Evolutionary conservation across 1,140 invertebrate genomes (phyloP).

Genomic region (Aphaenogaster ashmeadi): DNA sequence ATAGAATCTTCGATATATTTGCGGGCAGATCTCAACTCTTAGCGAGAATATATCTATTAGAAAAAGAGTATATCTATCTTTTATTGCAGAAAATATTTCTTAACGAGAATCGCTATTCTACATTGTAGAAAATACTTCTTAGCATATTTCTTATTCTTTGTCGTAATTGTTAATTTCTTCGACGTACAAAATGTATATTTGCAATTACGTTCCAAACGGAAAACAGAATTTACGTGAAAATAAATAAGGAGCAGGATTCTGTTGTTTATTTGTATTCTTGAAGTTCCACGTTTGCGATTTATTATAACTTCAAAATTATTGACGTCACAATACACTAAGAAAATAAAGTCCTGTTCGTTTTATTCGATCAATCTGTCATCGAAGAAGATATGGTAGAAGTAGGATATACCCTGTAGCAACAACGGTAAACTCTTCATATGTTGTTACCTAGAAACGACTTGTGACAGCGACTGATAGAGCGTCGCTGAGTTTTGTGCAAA

Average conservation of each 20-base stretch:
- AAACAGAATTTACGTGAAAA: background rate
- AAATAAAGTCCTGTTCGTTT: background rate
- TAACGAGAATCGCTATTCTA: background rate
- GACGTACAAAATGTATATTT: background rate
- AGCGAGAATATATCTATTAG: background rate
- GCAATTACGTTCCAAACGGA: background rate
- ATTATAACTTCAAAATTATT: slow-evolving; percentile 4
- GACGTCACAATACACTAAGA: background rate
- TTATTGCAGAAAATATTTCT: background rate
- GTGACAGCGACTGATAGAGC: background rate
- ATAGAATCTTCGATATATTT: background rate
- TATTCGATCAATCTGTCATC: background rate
- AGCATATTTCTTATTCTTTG: background rate
- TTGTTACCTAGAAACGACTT: background rate
- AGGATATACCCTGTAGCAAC: background rate
- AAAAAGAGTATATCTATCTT: background rate
- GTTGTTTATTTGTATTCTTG: background rate
- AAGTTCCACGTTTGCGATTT: background rate
- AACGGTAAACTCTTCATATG: background rate
- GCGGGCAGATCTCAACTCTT: background rate
- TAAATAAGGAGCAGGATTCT: background rate
- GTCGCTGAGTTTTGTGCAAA: background rate
- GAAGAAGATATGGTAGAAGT: background rate
- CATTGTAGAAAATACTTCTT: background rate
- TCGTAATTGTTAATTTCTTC: background rate